Base-by-base conservation (phyloP, 2,888 invertebrate species). In the Ernsta delagoae region DNA sequence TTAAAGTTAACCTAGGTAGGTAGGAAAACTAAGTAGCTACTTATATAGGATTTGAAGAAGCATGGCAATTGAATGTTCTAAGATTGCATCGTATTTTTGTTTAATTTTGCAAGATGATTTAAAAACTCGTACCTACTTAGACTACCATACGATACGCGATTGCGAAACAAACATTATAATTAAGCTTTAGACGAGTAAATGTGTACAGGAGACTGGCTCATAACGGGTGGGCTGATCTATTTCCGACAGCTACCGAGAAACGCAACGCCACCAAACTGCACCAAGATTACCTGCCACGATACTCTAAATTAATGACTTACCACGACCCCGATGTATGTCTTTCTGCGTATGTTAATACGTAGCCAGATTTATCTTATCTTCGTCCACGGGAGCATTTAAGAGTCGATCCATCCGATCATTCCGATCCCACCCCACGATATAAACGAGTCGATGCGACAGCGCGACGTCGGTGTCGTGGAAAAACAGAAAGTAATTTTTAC, bases 401-500 rank as follows among this genome's bases (percentile, higher is more conserved):
- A 83, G 82, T 82, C 83, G 82, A 85, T 84, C 75, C 76, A 73
- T 73, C 75, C 72, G 74, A 85, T 83, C 75, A 76, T 72, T 73
- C 75, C 73, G 73, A 72, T 72, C 72, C 73, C 76, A 70, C 76
- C 73, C 78, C 66, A 69, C 76, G 70, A 70, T 73, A 75, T 56
- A 73, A 77, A 79, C 79, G 79, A 79, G 83, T 82, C 84, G 81
- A 83, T 80, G 79, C 75, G 76, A 73, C 57, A 73, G 73, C 59
- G 75, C 75, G 79, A 78, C 78, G 75, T 71, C 75, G 77, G 74
- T 75, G 74, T 70, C 70, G 62, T 69, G 70, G 70, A 89, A 89
- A 88, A 88, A 84, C 84, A 84, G 86, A 88, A 86, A 89, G 88
- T 91, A 90, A 91, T 90, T 89, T 87, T 89, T 87, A 88, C 86